These are phyloP conservation scores for Sabatieria punctata DNA, from an alignment of 2,888 invertebrate genomes.

Conservation along the genomic window DNA sequence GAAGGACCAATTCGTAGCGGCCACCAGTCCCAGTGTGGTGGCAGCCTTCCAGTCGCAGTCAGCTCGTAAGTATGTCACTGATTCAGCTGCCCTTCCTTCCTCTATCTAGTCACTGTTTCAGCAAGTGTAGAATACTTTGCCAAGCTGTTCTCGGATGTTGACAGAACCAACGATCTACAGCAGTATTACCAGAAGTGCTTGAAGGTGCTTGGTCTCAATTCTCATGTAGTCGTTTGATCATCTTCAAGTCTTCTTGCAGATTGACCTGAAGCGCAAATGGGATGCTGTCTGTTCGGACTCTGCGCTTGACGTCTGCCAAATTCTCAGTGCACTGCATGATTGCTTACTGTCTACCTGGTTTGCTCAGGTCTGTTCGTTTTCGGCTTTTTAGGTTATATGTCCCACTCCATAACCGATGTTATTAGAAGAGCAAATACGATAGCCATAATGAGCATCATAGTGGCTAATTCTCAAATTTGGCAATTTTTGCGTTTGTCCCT, in stretches of 20 bases:
- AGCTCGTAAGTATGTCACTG: slow-evolving; percentile 39
- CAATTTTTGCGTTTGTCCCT: too few relatives aligned
- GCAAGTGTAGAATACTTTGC: slow-evolving; percentile 34
- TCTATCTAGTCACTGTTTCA: slow-evolving; percentile 12
- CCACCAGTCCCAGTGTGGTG: slow-evolving; percentile 66
- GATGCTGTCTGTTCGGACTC: too few relatives aligned
- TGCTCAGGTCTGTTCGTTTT: slow-evolving; percentile 41
- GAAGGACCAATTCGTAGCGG: slow-evolving; percentile 75
- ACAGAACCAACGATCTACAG: slow-evolving; percentile 51
- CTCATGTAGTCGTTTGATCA: too few relatives aligned
- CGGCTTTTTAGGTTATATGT: neutral
- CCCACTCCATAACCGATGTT: too few relatives aligned
- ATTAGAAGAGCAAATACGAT: too few relatives aligned
- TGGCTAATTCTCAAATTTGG: too few relatives aligned
- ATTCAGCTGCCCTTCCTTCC: too few relatives aligned
- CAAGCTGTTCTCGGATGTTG: slow-evolving; percentile 52
- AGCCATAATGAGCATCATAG: too few relatives aligned
- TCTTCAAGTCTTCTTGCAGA: too few relatives aligned
- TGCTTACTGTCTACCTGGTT: slow-evolving; percentile 52
- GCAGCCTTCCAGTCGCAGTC: slow-evolving; percentile 61
- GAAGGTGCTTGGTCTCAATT: slow-evolving; percentile 44
- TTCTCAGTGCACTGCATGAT: too few relatives aligned
- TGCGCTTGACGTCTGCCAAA: too few relatives aligned
- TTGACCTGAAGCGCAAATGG: too few relatives aligned
- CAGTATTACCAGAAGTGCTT: slow-evolving; percentile 67